phyloP scores from a whole-genome alignment of 2,797 vertebrate genomes.

The Botia kubotai region DNA sequence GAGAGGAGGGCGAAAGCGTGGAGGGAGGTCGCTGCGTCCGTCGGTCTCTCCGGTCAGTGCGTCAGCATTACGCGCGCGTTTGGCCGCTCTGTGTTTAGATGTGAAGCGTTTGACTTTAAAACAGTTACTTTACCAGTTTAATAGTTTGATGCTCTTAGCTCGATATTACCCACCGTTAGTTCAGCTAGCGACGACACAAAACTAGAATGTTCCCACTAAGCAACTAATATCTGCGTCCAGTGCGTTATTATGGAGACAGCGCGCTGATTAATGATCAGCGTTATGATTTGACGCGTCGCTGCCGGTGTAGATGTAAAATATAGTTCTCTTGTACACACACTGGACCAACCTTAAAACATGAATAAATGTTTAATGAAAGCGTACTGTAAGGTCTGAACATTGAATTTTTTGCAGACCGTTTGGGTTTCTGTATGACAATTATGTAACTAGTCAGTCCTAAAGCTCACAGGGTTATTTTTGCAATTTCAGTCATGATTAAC shows the following conservation, averaged over 20 bases:
- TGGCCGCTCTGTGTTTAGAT: constrained; percentile 15
- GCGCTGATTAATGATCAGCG: background rate
- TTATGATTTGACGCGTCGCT: background rate
- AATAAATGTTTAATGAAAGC: background rate
- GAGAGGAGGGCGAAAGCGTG: constrained; percentile 73
- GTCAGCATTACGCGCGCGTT: constrained; percentile 63
- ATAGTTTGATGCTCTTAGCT: background rate
- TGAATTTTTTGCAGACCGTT: too few relatives aligned
- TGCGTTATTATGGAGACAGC: background rate
- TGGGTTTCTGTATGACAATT: too few relatives aligned
- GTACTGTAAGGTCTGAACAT: too few relatives aligned
- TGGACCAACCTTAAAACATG: background rate
- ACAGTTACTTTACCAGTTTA: background rate
- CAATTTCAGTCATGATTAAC: too few relatives aligned
- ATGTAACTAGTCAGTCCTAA: too few relatives aligned
- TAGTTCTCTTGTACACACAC: background rate
- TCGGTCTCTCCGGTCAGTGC: constrained; percentile 74
- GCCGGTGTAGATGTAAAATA: background rate
- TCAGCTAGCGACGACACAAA: background rate
- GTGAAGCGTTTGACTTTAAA: background rate
- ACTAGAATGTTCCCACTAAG: background rate
- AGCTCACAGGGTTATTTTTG: too few relatives aligned
- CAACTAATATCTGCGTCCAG: too few relatives aligned
- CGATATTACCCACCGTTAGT: too few relatives aligned
- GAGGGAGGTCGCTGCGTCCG: constrained; percentile 68